These are phyloP conservation scores for Hypomesus transpacificus DNA, from an alignment of 2,113 vertebrate genomes.

Conservation along the genomic window DNA sequence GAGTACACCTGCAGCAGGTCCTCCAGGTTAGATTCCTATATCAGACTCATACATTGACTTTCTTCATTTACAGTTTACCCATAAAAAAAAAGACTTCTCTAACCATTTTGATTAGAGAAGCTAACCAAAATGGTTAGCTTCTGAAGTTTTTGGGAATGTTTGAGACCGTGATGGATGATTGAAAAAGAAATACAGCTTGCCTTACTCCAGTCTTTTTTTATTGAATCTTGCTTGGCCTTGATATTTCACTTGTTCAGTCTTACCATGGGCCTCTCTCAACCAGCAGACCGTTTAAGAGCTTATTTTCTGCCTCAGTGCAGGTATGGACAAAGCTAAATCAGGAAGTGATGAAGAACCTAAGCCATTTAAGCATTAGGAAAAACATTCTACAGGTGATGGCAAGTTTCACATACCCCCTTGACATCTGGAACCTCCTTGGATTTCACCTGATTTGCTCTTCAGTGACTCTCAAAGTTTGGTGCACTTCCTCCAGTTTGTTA, in stretches of 20 bases:
- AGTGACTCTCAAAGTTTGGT: background rate
- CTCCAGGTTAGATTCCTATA: no score
- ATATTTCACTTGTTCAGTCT: constrained; percentile 21
- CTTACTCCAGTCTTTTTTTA: constrained; percentile 3
- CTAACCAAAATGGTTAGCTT: no score
- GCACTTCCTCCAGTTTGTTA: background rate
- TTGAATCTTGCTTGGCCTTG: constrained; percentile 2
- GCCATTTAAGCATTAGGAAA: constrained; percentile 19
- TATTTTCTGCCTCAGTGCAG: constrained; percentile 47
- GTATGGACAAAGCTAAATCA: constrained; percentile 38
- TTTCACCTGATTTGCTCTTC: constrained; percentile 49
- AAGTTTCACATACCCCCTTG: constrained; percentile 23
- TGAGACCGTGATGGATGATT: no score
- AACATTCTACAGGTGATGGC: constrained; percentile 9
- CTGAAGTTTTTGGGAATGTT: no score
- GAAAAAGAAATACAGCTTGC: no score
- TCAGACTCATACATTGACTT: no score
- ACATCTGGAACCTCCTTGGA: constrained; percentile 38
- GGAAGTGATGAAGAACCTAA: constrained; percentile 27
- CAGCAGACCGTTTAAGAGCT: constrained; percentile 33
- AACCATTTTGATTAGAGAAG: no score
- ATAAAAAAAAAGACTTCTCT: no score
- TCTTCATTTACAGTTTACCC: no score
- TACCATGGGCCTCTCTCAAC: constrained; percentile 30
- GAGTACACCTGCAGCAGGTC: no score